These are phyloP conservation scores for Glyptemys insculpta DNA, from an alignment of 2,797 vertebrate genomes.

Conservation along the genomic window DNA sequence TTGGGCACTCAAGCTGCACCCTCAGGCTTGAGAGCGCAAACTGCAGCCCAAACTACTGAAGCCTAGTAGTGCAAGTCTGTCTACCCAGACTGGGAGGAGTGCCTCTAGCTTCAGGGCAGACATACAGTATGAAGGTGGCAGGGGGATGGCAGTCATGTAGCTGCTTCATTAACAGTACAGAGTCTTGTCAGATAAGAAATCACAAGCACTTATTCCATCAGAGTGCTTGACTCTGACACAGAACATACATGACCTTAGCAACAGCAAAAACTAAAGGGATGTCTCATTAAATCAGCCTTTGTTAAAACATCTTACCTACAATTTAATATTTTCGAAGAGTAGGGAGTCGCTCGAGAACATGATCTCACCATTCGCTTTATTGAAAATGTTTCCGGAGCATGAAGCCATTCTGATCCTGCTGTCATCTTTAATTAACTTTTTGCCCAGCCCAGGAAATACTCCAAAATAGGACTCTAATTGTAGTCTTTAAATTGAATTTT, in stretches of 20 bases:
- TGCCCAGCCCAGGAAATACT: neutral
- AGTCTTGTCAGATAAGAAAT: conserved; percentile 36
- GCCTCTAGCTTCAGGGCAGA: neutral
- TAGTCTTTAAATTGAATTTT: neutral
- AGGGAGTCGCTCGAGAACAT: neutral
- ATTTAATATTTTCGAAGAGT: conserved; percentile 35
- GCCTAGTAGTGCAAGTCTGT: neutral
- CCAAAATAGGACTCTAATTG: neutral
- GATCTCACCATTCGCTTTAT: neutral
- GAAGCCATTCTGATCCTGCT: neutral
- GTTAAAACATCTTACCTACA: conserved; percentile 48
- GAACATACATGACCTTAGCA: conserved; percentile 66
- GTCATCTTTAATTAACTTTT: conserved; percentile 35
- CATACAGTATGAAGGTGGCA: neutral
- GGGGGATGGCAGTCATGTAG: neutral
- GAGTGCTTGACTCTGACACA: conserved; percentile 32
- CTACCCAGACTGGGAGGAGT: neutral
- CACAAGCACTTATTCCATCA: conserved; percentile 47
- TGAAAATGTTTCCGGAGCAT: conserved; percentile 14
- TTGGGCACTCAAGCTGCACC: neutral
- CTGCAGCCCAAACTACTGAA: neutral
- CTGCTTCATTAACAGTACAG: conserved; percentile 62
- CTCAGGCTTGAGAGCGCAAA: neutral
- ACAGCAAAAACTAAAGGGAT: conserved; percentile 23
- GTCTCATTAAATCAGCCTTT: conserved; percentile 76